Base-by-base conservation (phyloP, 2,888 invertebrate species). In the Nineta flava region DNA sequence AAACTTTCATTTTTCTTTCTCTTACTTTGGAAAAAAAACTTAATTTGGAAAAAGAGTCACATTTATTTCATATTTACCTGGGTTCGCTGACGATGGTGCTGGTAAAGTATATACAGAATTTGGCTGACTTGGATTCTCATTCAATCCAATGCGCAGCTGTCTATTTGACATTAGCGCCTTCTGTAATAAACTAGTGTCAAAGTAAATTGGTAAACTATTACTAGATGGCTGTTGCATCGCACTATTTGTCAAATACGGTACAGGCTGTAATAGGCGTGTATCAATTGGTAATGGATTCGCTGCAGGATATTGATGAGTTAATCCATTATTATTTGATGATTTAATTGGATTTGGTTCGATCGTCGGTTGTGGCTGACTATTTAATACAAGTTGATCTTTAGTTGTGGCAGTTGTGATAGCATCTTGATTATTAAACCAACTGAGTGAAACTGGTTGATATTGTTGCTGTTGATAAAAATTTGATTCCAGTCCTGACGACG, bases 181-280 rank as follows among this genome's bases (percentile, higher is more conserved):
- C 13, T 48, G 40, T 21, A 48, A 41, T n/a, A 48, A 26, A 21
- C 40, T 48, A 5, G 48, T 48, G 15, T 48, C 48, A 10, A 48
- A 17, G 2, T 48, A 15, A 15, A 48, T 48, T 15, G 48, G 48
- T 40, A 48, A 13, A 9, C 15, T 15, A 9, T 17, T 13, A 13
- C 16, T 19, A 10, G 17, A 43, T 19, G 17, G 32, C 19, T 13
- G 13, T 34, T 31, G 32, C 9, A 16, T 15, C 10, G 34, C 2
- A 16, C 7, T 34, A 10, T n/a, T 32, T n/a, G 19, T 40, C 26
- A 32, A 13, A 21, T 38, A 10, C 3, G 17, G 40, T 13, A 15
- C 31, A 13, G 40, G 41, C 19, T 19, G n/a, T n/a, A 44, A 12
- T 10, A 44, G 44, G 9, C 21, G 13, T 19, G 44, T 44, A 21